phyloP scores from a whole-genome alignment of 2,797 vertebrate genomes.

The Pantherophis alleghaniensis region DNA sequence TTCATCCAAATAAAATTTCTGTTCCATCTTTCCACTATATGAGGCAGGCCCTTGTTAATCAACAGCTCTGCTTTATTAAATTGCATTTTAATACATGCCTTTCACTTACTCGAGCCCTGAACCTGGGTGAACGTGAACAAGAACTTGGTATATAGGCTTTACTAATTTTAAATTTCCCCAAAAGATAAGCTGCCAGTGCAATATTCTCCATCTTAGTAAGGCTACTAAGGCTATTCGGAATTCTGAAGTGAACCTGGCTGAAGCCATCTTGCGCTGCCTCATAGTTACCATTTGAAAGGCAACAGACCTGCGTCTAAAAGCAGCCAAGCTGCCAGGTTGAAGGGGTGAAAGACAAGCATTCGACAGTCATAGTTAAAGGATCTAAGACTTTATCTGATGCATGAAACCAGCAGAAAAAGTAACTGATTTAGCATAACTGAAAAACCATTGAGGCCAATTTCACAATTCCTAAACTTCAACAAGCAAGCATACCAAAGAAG shows the following conservation, averaged over 20 bases:
- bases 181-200: neutral
- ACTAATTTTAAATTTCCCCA: neutral
- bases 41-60: neutral
- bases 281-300: neutral
- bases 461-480: neutral
- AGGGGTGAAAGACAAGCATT: neutral
- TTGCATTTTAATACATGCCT: neutral
- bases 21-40: neutral
- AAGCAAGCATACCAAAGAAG: neutral
- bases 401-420: neutral
- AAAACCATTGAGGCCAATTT: neutral
- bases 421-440: neutral
- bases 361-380: neutral
- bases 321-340: neutral
- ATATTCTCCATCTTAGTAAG: neutral
- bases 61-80: neutral
- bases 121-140: neutral
- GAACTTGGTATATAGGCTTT: neutral
- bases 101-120: neutral
- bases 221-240: neutral
- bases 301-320: neutral
- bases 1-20: neutral
- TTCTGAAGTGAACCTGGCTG: no score
- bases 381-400: neutral
- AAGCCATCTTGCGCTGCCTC: no score